Evolutionary conservation across 2,113 vertebrate genomes (phyloP).

Genomic region (Aptenodytes patagonicus): DNA sequence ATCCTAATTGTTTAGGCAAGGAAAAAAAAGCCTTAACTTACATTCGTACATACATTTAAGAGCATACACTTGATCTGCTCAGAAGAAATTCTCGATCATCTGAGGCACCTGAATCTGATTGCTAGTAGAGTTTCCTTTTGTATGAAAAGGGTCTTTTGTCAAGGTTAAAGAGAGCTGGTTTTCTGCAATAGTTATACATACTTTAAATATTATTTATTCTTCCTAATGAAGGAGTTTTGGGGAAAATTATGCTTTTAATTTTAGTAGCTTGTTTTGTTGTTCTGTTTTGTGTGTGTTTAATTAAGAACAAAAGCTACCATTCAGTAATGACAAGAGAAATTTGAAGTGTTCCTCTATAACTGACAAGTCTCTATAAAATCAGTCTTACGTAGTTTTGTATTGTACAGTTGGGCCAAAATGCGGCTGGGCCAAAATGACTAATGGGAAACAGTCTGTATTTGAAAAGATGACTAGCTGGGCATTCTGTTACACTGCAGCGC

Average conservation of each 20-base stretch:
- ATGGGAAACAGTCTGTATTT: background rate
- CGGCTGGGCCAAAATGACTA: background rate
- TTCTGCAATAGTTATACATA: background rate
- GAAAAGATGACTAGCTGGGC: background rate
- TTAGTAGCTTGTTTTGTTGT: background rate
- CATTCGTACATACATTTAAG: background rate
- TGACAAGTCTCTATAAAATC: background rate
- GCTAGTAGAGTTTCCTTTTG: background rate
- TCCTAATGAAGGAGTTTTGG: background rate
- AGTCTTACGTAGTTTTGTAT: fast-evolving
- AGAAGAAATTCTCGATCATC: background rate
- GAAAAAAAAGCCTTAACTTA: fast-evolving
- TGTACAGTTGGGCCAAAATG: background rate
- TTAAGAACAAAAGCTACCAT: background rate
- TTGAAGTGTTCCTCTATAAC: background rate
- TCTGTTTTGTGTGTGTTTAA: background rate
- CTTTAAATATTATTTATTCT: background rate
- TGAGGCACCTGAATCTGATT: background rate
- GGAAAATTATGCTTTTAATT: fast-evolving
- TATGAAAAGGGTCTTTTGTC: background rate
- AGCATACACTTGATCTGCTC: background rate
- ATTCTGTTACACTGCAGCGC: background rate
- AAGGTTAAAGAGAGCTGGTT: background rate
- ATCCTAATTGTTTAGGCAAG: background rate
- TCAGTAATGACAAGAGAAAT: background rate